These are phyloP conservation scores for Polydrusus pterygomalis DNA, from an alignment of 2,888 invertebrate genomes.

Conservation along the genomic window DNA sequence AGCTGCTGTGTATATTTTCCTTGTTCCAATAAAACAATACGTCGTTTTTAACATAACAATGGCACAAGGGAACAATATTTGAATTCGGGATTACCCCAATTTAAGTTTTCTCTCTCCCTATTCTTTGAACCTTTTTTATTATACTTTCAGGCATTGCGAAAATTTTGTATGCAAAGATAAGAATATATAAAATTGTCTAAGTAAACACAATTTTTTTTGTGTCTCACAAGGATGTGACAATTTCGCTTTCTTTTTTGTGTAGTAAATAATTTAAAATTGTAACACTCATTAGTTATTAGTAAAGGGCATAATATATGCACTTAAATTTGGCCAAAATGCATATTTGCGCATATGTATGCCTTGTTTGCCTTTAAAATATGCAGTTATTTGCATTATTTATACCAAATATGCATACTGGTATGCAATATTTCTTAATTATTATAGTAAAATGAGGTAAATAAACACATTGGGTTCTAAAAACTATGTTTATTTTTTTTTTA, in stretches of 20 bases:
- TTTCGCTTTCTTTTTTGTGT: not conserved
- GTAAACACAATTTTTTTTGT: constrained; percentile 43
- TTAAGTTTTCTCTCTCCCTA: constrained; percentile 51
- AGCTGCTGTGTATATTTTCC: constrained; percentile 33
- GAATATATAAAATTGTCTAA: constrained; percentile 41
- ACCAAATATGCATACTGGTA: no score
- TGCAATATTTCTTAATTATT: no score
- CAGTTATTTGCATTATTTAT: no score
- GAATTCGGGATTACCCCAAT: constrained; percentile 55
- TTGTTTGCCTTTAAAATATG: no score
- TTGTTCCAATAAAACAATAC: constrained; percentile 55
- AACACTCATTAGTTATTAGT: no score
- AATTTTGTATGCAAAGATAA: constrained; percentile 39
- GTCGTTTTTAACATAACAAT: constrained; percentile 55
- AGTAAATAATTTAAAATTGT: no score
- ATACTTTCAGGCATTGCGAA: constrained; percentile 31
- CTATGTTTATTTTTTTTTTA: no score
- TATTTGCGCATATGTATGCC: no score
- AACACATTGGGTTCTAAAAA: no score
- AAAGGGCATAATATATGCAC: no score
- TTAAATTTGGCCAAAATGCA: no score
- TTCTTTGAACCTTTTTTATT: constrained; percentile 55
- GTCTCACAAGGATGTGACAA: not conserved
- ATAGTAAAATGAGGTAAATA: no score
- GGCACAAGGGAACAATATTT: constrained; percentile 53